Evolutionary conservation across 1,140 invertebrate species (phyloP).

Genomic region (Caenorhabditis inopinata): DNA sequence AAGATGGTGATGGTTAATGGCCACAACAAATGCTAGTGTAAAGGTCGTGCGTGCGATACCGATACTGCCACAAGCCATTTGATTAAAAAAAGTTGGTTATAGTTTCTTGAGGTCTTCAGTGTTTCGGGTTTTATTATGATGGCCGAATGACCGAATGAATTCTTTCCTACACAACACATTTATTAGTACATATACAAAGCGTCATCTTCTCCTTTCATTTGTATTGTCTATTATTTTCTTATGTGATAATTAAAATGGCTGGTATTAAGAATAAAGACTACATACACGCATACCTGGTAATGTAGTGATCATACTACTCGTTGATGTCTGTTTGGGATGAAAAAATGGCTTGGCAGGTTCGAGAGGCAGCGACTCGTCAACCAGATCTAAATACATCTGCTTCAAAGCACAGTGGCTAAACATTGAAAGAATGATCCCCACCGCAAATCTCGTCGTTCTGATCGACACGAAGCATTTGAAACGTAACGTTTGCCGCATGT

Average conservation of each 20-base stretch:
- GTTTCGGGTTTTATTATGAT: not conserved
- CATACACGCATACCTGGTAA: conserved; percentile 20
- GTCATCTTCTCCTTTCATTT: no score
- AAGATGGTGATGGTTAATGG: not conserved
- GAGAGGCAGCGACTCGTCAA: not conserved
- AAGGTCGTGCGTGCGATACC: not conserved
- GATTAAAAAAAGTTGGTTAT: not conserved
- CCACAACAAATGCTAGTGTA: conserved; percentile 26
- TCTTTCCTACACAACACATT: not conserved
- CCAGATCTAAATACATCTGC: not conserved
- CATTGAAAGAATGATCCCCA: not conserved
- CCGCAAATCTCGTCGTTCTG: conserved; percentile 4
- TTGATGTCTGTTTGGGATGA: not conserved
- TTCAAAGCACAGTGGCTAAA: not conserved
- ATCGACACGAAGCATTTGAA: conserved; percentile 35
- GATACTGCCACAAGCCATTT: conserved; percentile 7
- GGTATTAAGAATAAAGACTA: no score
- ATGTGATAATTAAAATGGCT: no score
- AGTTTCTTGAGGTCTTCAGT: not conserved
- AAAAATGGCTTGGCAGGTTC: not conserved
- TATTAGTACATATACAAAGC: not conserved
- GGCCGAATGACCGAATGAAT: not conserved
- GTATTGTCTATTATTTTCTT: no score
- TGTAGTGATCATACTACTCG: not conserved
- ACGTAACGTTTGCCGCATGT: conserved; percentile 35